phyloP scores from a whole-genome alignment of 2,797 vertebrate species.

The Pangasius mekongensis region DNA sequence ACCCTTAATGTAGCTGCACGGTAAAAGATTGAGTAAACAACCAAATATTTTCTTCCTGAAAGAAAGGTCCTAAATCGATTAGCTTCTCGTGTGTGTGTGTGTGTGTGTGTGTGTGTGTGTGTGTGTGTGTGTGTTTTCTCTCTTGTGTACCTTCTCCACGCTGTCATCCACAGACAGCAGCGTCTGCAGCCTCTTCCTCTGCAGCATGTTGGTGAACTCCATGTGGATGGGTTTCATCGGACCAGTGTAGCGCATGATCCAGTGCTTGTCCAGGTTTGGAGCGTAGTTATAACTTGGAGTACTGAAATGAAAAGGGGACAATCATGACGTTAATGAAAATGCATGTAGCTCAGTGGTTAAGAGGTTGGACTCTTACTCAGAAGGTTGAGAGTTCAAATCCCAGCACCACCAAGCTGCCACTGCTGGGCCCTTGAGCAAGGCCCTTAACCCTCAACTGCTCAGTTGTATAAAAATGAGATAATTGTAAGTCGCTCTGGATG shows the following conservation, averaged over 20 bases:
- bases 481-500: too few species aligned
- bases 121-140: background rate
- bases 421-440: too few species aligned
- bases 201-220: conserved; percentile 96
- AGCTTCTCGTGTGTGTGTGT: background rate
- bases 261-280: conserved; percentile 95
- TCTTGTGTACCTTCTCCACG: conserved; percentile 81
- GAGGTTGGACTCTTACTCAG: too few species aligned
- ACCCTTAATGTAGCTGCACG: background rate
- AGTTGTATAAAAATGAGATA: too few species aligned
- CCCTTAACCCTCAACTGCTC: too few species aligned
- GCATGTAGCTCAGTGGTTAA: too few species aligned
- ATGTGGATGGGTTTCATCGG: conserved; percentile 97
- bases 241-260: conserved; percentile 97
- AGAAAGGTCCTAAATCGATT: background rate
- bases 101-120: conserved; percentile 11
- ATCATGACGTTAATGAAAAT: background rate
- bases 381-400: too few species aligned
- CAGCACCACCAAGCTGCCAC: too few species aligned
- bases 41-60: background rate
- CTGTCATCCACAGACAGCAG: conserved; percentile 95
- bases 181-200: conserved; percentile 92
- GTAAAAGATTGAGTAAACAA: background rate
- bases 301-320: conserved; percentile 66
- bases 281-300: conserved; percentile 97